These are phyloP conservation scores for Eilema depressum DNA, from an alignment of 2,888 invertebrate genomes.

Conservation along the genomic window DNA sequence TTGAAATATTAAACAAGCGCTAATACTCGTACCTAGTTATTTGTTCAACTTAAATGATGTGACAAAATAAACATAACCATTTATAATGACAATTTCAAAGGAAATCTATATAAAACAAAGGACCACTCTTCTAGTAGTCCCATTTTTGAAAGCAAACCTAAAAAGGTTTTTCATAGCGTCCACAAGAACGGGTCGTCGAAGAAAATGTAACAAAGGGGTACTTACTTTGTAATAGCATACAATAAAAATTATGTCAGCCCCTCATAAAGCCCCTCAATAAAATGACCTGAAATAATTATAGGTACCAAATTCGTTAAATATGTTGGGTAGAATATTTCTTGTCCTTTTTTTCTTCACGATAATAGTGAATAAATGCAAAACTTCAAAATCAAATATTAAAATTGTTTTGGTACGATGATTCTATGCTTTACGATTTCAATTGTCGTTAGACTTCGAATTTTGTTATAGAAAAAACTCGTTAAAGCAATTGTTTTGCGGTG, in stretches of 20 bases:
- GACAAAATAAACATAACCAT: neutral
- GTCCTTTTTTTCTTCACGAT: neutral
- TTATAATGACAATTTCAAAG: neutral
- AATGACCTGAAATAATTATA: slow-evolving; percentile 25
- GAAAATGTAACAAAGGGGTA: slow-evolving; percentile 41
- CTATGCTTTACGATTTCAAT: too few species aligned
- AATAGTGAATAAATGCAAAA: too few species aligned
- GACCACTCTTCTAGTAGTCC: slow-evolving; percentile 18
- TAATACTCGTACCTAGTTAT: neutral
- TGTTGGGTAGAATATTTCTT: neutral
- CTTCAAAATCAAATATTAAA: too few species aligned
- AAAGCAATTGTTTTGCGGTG: too few species aligned
- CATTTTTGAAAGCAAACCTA: slow-evolving; percentile 34
- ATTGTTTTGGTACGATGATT: too few species aligned
- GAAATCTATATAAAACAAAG: slow-evolving; percentile 30
- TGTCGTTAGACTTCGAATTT: too few species aligned
- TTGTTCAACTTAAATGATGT: neutral
- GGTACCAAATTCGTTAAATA: slow-evolving; percentile 18
- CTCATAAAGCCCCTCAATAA: slow-evolving; percentile 19
- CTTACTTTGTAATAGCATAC: slow-evolving; percentile 36
- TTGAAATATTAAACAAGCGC: neutral
- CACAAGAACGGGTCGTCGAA: slow-evolving; percentile 37
- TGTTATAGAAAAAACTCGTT: too few species aligned
- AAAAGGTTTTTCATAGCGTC: slow-evolving; percentile 48
- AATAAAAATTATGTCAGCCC: slow-evolving; percentile 38